Conservation (phyloP, 1,140 invertebrate species). For the Drosophila leontia region DNA sequence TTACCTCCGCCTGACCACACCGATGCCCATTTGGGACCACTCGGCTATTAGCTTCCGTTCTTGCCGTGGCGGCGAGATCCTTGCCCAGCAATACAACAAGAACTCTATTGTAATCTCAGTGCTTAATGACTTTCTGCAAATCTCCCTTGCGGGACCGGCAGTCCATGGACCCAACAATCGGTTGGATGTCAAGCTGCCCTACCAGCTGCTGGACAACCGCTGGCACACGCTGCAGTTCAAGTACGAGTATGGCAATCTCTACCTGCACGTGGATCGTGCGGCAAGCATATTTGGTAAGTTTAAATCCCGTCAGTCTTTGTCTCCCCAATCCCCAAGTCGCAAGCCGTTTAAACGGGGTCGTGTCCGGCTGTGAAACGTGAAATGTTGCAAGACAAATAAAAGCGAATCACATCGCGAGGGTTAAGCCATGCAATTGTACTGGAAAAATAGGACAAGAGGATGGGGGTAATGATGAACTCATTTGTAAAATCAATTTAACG, state of each 20-base stretch:
- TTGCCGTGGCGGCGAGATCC: conserved; percentile 90
- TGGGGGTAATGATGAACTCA: conserved; percentile 22
- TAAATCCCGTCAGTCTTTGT: conserved; percentile 4
- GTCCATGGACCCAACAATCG: conserved; percentile 85
- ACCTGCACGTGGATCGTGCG: conserved; percentile 85
- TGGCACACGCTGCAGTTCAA: conserved; percentile 88
- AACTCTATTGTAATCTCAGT: conserved; percentile 89
- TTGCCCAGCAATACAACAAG: conserved; percentile 89
- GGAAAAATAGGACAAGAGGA: conserved; percentile 1
- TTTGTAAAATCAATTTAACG: conserved; percentile 26
- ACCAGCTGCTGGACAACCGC: conserved; percentile 90
- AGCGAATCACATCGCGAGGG: conserved; percentile 28
- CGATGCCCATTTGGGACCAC: conserved; percentile 90
- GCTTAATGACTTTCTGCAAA: conserved; percentile 88
- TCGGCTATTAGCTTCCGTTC: conserved; percentile 92
- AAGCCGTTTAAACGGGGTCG: conserved; percentile 11
- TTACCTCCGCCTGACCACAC: conserved; percentile 89
- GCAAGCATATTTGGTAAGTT: conserved; percentile 80
- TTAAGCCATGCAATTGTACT: conserved; percentile 19
- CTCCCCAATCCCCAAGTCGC: conserved; percentile 6
- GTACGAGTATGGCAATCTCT: conserved; percentile 88
- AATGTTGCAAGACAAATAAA: conserved; percentile 21
- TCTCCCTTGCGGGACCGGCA: conserved; percentile 88
- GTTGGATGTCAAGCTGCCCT: conserved; percentile 88
- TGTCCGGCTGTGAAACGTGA: conserved; percentile 25